Evolutionary conservation across 2,888 invertebrate species (phyloP), one percentile per base, ranked within the genome.

Genomic region (Uloborus plumipes): DNA sequence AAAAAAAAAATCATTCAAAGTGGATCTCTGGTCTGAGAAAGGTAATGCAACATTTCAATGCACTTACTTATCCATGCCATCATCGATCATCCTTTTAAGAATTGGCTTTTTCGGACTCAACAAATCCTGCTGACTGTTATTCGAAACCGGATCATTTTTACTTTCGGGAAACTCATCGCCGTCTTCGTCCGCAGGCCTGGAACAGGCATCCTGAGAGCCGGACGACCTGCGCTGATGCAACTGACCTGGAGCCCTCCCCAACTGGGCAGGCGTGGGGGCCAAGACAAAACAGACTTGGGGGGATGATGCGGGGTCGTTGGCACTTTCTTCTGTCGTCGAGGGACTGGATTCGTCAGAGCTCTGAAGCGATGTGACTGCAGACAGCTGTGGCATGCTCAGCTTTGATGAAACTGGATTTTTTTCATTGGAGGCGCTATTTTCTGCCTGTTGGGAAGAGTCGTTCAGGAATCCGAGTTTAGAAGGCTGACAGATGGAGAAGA

Each of bases 241-340:
- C 90, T 96, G 97, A 71, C 96, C 89, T 13, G 96, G 96, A 53
- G 96, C 96, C 86, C 94, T 92, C 67, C 97, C 97, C 78, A 97
- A 91, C 89, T 97, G 97, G 47, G 97, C 97, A 3, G 97, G 97
- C 0, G 97, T 98, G 0, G 97, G 97, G 61, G 96, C 97, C 86
- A 97, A 91, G 75, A 96, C 93, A 90, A 95, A 94, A 86, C 90
- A 79, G 13, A 78, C 74, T 65, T 84, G 78, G 11, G 83, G 70
- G 6, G 82, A 80, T 13, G 66, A 61, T 4, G 61, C 59, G n/a
- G 77, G 64, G 18, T 78, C 78, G 26, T n/a, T 47, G 0, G 61
- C n/a, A 31, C 13, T 11, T 3, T 78, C 78, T 15, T 53, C 50
- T 3, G 20, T n/a, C 13, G 65, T 7, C 15, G 58, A 16, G 9